phyloP scores from a whole-genome alignment of 2,888 invertebrate species.

The Onchidella celtica region DNA sequence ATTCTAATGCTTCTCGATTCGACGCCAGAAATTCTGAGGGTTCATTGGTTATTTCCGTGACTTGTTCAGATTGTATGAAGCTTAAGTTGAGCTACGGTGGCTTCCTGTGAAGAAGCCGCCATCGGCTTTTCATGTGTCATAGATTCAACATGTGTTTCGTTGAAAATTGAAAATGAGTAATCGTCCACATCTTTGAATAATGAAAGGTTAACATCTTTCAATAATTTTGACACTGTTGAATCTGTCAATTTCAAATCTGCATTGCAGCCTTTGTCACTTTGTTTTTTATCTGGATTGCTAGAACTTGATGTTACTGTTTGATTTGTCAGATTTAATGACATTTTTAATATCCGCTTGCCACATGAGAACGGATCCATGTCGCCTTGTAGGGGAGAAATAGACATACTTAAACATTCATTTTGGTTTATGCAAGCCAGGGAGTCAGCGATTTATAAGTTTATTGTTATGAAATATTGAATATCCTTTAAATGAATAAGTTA shows the following conservation, averaged over 20 bases:
- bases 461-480: too few relatives aligned
- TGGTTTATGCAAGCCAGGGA: too few relatives aligned
- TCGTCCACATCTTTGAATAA: not conserved
- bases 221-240: not conserved
- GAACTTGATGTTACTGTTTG: too few relatives aligned
- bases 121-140: not conserved
- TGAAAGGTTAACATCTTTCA: not conserved
- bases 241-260: not conserved
- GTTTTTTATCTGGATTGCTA: not conserved
- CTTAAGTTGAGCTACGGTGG: not conserved
- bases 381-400: not conserved
- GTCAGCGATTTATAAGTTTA: too few relatives aligned
- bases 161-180: not conserved
- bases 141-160: not conserved
- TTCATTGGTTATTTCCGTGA: not conserved
- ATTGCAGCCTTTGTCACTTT: not conserved
- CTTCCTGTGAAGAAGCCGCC: not conserved
- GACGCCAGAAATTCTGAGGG: not conserved
- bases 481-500: too few relatives aligned
- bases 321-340: too few relatives aligned
- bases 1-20: not conserved
- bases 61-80: not conserved
- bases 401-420: not conserved
- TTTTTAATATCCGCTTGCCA: too few relatives aligned
- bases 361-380: not conserved